Evolutionary conservation across 1,140 invertebrate species (phyloP), one percentile per base, ranked within the genome.

Genomic region (Platorchestia sp.): DNA sequence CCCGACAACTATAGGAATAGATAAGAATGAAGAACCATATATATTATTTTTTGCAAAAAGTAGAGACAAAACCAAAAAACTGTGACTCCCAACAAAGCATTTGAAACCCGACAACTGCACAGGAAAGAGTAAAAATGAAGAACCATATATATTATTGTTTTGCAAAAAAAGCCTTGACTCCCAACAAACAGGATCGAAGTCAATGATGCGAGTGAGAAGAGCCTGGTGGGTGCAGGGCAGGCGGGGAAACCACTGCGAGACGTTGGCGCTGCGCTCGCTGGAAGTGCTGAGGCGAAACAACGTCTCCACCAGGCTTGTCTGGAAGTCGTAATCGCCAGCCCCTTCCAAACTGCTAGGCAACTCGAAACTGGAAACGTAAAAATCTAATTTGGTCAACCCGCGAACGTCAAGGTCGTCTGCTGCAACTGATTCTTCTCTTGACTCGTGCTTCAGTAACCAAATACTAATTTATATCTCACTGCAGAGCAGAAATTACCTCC

Each of bases 291-390:
- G 51, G 19, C 95, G 47, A 47, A 95, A 95, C 27, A 95, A 16
- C 41, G 47, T 45, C 86, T 95, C 95, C 41, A 95, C 14, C 51
- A 95, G n/a, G 89, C 89, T 43, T 36, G 95, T 95, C 95, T 95
- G 95, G 95, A 95, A 95, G 89, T 95, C 95, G 89, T 95, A 95
- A 43, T 95, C 95, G 53, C 95, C 95, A 3, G 45, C 95, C 40
- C 86, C 0, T 7, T 43, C 47, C 42, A 95, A 53, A 43, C 43
- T 75, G 53, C 42, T 19, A 5, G 51, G 90, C 47, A 95, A 45
- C 43, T 93, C 42, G 44, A 51, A 41, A 10, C 95, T 95, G 45
- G 40, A 95, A 90, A 44, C 45, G 45, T 14, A 75, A 36, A 75
- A 75, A 75, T 22, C 3, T 19, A 1, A 3, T 45, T 0, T 53